phyloP scores from a whole-genome alignment of 2,797 vertebrate genomes.

The Fratercula arctica region DNA sequence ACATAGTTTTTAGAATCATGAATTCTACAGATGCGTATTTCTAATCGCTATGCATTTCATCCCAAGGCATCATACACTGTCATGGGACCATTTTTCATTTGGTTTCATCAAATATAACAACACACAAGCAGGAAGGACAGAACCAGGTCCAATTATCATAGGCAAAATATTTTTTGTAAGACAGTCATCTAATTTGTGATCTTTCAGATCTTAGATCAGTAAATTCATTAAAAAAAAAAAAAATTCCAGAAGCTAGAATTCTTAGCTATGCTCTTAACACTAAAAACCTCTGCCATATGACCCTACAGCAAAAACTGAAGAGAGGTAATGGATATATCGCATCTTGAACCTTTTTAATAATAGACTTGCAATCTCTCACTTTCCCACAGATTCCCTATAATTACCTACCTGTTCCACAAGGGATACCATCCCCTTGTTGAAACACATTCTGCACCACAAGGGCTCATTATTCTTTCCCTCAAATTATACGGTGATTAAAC shows the following conservation, averaged over 20 bases:
- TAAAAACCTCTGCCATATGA: background rate
- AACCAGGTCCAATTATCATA: background rate
- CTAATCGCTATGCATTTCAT: background rate
- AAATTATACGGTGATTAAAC: background rate
- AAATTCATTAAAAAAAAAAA: background rate
- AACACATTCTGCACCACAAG: background rate
- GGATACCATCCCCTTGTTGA: background rate
- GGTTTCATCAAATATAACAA: background rate
- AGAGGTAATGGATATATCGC: background rate
- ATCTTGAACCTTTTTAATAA: background rate
- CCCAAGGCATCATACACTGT: background rate
- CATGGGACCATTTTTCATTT: background rate
- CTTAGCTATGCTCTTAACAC: background rate
- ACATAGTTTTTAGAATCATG: background rate
- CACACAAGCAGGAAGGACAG: background rate
- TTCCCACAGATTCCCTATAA: background rate
- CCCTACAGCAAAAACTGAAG: background rate
- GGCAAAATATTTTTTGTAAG: background rate
- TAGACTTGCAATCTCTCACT: background rate
- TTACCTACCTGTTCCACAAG: background rate
- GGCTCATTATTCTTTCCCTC: background rate
- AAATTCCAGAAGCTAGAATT: background rate
- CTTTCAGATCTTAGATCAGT: background rate
- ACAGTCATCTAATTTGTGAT: background rate
- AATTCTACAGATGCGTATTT: background rate